A percentile compares a stretch with the other conserved stretches of the same genome.
phyloP scores from a whole-genome alignment of 23 tunicate genomes.

The Ciona savignyi region DNA sequence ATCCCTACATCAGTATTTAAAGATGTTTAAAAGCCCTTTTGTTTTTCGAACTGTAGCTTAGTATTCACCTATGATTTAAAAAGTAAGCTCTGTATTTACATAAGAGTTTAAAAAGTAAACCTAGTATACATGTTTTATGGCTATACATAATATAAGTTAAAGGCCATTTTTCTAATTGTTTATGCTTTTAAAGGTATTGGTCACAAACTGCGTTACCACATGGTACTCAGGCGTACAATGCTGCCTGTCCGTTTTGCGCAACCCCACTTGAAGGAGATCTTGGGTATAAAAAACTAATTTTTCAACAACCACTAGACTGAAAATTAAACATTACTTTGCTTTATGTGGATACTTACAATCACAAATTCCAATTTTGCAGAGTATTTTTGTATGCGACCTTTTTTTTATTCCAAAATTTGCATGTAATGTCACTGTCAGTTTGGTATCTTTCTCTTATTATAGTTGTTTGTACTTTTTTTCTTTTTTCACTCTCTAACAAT shows the following conservation, averaged over 20 bases:
- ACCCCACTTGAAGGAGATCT: constrained; percentile 79
- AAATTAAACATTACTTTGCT: too few relatives aligned
- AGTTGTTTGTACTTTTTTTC: neutral
- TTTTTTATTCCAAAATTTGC: neutral
- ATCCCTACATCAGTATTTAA: too few relatives aligned
- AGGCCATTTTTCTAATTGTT: neutral
- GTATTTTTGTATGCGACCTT: too few relatives aligned
- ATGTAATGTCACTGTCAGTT: neutral
- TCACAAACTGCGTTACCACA: constrained; percentile 78
- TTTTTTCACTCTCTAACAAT: too few relatives aligned
- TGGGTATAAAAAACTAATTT: constrained; percentile 73
- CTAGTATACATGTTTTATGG: too few relatives aligned
- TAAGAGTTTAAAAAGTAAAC: too few relatives aligned
- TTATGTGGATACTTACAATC: too few relatives aligned
- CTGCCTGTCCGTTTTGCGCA: constrained; percentile 94
- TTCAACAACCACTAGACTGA: constrained; percentile 77
- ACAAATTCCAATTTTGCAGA: too few relatives aligned
- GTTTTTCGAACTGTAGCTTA: too few relatives aligned
- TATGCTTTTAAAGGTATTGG: constrained; percentile 68
- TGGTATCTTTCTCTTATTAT: neutral
- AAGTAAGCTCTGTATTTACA: too few relatives aligned
- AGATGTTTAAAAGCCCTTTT: too few relatives aligned
- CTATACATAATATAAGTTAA: neutral
- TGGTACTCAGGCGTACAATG: constrained; percentile 91
- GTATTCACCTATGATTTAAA: too few relatives aligned